phyloP scores from a whole-genome alignment of 2,888 invertebrate genomes.

The Mechanitis mazaeus region DNA sequence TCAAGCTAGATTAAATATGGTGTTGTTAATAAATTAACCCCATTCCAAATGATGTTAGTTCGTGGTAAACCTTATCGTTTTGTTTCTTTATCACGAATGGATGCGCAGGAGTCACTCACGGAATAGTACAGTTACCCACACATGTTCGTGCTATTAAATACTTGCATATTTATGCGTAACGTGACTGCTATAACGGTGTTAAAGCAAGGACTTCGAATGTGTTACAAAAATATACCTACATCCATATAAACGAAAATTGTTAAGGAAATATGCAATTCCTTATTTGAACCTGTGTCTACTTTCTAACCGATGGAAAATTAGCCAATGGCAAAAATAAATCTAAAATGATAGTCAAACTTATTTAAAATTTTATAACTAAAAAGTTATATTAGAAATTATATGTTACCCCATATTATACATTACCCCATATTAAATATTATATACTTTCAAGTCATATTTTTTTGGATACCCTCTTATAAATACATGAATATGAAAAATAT shows the following conservation, averaged over 20 bases:
- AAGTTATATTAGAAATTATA: too few species aligned
- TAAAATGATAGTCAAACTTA: too few species aligned
- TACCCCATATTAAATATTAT: too few species aligned
- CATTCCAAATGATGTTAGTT: slow-evolving; percentile 7
- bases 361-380: too few species aligned
- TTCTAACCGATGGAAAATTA: too few species aligned
- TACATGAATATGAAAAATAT: not conserved
- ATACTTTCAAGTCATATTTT: too few species aligned
- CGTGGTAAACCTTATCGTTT: slow-evolving; percentile 17
- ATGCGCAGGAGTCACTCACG: slow-evolving; percentile 42
- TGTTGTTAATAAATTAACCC: slow-evolving; percentile 10
- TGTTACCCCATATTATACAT: too few species aligned
- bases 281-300: too few species aligned
- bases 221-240: slow-evolving; percentile 43
- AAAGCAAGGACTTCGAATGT: slow-evolving; percentile 54
- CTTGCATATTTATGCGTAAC: slow-evolving; percentile 72
- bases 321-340: too few species aligned
- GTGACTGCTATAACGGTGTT: slow-evolving; percentile 65
- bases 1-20: too few species aligned
- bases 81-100: slow-evolving; percentile 34
- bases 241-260: not conserved
- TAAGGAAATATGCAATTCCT: too few species aligned
- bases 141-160: slow-evolving; percentile 64
- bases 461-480: too few species aligned
- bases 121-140: slow-evolving; percentile 66